These are phyloP conservation scores for Ardeotis arabs DNA, from an alignment of 2,113 vertebrate genomes.

Conservation along the genomic window DNA sequence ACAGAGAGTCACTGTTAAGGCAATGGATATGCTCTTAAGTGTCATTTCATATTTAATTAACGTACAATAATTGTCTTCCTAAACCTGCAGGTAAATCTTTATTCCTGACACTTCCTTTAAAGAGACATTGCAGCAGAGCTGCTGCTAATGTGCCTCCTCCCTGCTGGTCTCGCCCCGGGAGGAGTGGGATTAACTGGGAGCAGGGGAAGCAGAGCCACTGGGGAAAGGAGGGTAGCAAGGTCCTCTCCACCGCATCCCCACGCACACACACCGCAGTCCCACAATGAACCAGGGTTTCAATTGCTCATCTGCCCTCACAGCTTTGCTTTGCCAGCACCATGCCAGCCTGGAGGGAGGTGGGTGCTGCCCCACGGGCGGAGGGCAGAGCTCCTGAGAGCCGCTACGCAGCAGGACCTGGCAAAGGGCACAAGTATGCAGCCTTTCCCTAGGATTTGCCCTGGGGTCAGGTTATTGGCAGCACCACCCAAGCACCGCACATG, in stretches of 20 bases:
- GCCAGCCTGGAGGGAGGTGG: not conserved
- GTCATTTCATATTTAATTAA: constrained; percentile 74
- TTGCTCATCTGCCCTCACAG: not conserved
- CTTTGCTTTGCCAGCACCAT: not conserved
- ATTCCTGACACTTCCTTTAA: constrained; percentile 60
- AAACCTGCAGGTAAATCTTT: constrained; percentile 67
- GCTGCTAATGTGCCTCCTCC: constrained; percentile 1
- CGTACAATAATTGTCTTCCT: constrained; percentile 63
- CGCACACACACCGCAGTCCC: accelerated
- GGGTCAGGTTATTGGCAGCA: not conserved
- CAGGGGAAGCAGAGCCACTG: not conserved
- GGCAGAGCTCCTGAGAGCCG: not conserved
- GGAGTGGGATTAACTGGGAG: not conserved
- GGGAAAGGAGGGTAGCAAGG: not conserved
- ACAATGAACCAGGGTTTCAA: accelerated
- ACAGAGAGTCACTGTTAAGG: constrained; percentile 68
- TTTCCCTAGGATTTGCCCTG: not conserved
- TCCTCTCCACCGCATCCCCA: not conserved
- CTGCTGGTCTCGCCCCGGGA: not conserved
- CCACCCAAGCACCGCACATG: accelerated
- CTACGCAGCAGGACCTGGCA: accelerated
- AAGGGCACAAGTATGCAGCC: not conserved
- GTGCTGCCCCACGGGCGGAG: accelerated
- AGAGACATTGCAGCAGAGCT: constrained; percentile 17
- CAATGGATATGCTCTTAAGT: constrained; percentile 74